Evolutionary conservation across 2,113 vertebrate genomes (phyloP).

Genomic region (Leiothrix lutea): DNA sequence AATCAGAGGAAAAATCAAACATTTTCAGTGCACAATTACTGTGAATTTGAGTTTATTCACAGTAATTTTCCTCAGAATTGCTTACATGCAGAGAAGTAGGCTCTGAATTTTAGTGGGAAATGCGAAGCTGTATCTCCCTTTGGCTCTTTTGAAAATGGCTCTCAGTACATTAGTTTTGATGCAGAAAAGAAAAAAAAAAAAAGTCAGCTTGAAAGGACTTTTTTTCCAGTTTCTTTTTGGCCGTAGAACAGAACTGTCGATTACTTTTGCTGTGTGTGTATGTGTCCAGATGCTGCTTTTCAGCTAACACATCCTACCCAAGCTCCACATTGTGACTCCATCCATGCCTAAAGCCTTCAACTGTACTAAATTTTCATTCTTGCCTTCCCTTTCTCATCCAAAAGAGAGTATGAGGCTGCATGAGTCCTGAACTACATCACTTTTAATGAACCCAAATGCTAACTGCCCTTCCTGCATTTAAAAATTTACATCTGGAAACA

Average conservation of each 20-base stretch:
- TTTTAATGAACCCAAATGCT: neutral
- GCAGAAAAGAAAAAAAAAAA: neutral
- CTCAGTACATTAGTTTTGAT: neutral
- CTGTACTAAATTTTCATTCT: neutral
- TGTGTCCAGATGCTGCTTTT: conserved; percentile 10
- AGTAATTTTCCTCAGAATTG: neutral
- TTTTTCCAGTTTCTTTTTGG: neutral
- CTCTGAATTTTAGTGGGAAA: neutral
- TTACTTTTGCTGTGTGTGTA: neutral
- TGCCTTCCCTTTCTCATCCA: neutral
- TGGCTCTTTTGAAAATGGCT: neutral
- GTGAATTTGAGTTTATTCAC: neutral
- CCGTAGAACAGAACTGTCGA: neutral
- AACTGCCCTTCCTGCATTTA: neutral
- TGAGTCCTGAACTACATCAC: neutral
- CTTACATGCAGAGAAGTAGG: neutral
- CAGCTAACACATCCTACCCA: conserved; percentile 5
- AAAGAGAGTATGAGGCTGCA: neutral
- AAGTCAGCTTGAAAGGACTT: neutral
- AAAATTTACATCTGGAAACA: conserved; percentile 52
- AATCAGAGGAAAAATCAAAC: neutral
- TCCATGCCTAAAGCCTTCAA: neutral
- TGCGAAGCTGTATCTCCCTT: neutral
- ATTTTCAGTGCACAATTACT: neutral
- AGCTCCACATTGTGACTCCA: neutral